phyloP scores from a whole-genome alignment of 2,113 vertebrate species.

The Phaethon lepturus region DNA sequence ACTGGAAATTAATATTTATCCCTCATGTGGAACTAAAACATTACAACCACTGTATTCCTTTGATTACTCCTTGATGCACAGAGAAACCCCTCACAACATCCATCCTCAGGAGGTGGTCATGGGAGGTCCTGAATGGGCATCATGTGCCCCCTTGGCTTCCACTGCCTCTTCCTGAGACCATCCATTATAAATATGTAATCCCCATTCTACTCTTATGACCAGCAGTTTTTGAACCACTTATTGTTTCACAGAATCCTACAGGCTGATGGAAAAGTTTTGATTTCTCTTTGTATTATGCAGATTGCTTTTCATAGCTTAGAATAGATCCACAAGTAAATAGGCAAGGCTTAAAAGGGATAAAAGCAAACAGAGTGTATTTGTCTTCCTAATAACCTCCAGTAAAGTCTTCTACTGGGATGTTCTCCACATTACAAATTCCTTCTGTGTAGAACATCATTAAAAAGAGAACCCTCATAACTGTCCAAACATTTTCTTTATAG shows the following conservation, averaged over 20 bases:
- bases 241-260: neutral
- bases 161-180: neutral
- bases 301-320: neutral
- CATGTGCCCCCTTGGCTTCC: fast-evolving
- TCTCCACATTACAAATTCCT: neutral
- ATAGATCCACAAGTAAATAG: neutral
- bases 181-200: neutral
- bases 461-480: neutral
- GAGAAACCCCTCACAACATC: neutral
- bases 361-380: neutral
- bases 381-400: neutral
- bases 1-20: neutral
- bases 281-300: neutral
- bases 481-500: neutral
- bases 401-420: neutral
- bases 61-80: neutral
- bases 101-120: neutral
- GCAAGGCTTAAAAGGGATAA: neutral
- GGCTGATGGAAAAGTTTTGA: neutral
- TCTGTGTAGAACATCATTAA: neutral
- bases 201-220: neutral
- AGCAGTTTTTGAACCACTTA: neutral
- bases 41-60: neutral
- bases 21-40: fast-evolving
- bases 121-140: neutral